Conservation (phyloP, 2,113 vertebrate genomes). For the Uropsilus gracilis region DNA sequence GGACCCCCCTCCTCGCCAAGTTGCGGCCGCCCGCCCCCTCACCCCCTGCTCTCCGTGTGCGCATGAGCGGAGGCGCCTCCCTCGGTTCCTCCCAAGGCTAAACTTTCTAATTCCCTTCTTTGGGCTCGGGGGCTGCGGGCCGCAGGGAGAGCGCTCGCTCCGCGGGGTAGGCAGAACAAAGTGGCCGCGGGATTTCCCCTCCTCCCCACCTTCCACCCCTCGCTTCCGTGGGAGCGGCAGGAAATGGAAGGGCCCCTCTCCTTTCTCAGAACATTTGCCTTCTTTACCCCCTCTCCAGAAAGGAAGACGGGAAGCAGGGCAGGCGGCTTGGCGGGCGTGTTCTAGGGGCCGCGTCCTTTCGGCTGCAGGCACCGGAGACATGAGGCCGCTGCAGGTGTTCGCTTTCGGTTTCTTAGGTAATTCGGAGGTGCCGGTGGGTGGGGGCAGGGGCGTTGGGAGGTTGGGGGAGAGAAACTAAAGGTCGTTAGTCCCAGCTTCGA, state of each 20-base stretch:
- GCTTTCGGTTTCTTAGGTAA: slow-evolving; percentile 83
- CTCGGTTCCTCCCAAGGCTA: slow-evolving; percentile 56
- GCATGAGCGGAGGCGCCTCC: slow-evolving; percentile 82
- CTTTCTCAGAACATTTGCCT: slow-evolving; percentile 47
- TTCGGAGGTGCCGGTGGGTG: not conserved
- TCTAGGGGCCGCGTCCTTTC: not conserved
- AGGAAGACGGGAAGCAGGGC: slow-evolving; percentile 45
- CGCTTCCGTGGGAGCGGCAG: slow-evolving; percentile 67
- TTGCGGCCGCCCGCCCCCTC: slow-evolving; percentile 58
- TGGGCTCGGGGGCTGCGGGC: slow-evolving; percentile 54
- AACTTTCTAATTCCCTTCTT: slow-evolving; percentile 78
- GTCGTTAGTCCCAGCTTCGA: not conserved
- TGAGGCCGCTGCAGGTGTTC: slow-evolving; percentile 80
- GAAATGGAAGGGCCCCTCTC: slow-evolving; percentile 61
- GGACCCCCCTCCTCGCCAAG: slow-evolving; percentile 12
- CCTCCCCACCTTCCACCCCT: not conserved
- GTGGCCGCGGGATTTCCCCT: not conserved
- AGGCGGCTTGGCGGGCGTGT: not conserved
- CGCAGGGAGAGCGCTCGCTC: not conserved
- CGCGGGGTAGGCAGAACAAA: slow-evolving; percentile 24
- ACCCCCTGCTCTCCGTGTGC: slow-evolving; percentile 58
- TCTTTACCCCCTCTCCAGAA: slow-evolving; percentile 35
- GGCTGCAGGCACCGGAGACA: slow-evolving; percentile 51
- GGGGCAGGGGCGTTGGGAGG: not conserved
- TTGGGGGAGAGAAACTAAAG: not conserved